A percentile compares a stretch with the other conserved stretches of the same genome.
Evolutionary conservation across 1,140 invertebrate genomes (phyloP).

Genomic region (Cheumatopsyche charites): DNA sequence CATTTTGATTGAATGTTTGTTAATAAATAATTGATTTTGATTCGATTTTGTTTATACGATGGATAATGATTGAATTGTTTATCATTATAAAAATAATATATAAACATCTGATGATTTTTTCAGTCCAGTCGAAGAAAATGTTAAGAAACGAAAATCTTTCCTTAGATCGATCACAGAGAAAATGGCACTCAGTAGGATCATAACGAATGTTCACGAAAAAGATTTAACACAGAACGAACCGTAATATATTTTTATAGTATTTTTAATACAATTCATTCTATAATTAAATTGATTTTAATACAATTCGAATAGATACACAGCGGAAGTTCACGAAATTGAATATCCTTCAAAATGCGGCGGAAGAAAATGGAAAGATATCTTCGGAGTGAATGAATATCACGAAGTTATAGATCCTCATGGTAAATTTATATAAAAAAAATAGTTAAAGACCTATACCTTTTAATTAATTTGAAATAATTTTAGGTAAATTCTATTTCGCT

Average conservation of each 20-base stretch:
- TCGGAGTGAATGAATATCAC: background rate
- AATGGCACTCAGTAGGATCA: background rate
- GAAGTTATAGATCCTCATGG: conserved; percentile 21
- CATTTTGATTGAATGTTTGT: too few species aligned
- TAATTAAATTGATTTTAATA: background rate
- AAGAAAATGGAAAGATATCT: background rate
- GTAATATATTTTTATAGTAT: background rate
- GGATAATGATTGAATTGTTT: too few species aligned
- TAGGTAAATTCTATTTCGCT: conserved; percentile 73
- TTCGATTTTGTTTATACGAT: too few species aligned
- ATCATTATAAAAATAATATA: too few species aligned
- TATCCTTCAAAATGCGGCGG: background rate
- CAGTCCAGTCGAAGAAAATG: too few species aligned
- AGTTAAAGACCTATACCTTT: background rate
- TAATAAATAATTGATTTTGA: too few species aligned
- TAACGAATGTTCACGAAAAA: background rate
- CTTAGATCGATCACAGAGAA: background rate
- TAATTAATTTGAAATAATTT: background rate
- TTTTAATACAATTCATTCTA: background rate
- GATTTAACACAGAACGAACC: background rate
- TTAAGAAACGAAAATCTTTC: too few species aligned
- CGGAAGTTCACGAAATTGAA: background rate
- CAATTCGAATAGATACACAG: background rate
- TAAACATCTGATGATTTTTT: too few species aligned
- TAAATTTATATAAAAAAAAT: background rate